Percentiles rank a stretch among this genome's conserved stretches.
phyloP scores from a whole-genome alignment of 2,113 vertebrate species.

The Patagioenas fasciata region DNA sequence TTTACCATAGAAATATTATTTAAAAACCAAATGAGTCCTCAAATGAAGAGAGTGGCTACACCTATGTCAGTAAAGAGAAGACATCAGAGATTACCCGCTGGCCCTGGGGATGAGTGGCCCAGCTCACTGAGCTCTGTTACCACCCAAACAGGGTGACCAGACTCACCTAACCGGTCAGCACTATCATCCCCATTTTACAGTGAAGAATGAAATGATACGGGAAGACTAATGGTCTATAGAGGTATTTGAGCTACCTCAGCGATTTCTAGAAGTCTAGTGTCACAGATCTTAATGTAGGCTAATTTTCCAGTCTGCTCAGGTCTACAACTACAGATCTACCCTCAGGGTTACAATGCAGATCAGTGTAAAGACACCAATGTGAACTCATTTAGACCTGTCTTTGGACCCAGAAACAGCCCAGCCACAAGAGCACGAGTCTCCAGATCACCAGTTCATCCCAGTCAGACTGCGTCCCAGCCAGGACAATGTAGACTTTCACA shows the following conservation, averaged over 20 bases:
- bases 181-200: not conserved
- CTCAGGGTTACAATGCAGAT: not conserved
- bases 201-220: not conserved
- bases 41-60: not conserved
- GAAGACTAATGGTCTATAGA: not conserved
- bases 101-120: not conserved
- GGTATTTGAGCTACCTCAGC: not conserved
- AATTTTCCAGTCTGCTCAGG: not conserved
- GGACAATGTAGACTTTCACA: not conserved
- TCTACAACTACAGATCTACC: not conserved
- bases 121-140: not conserved
- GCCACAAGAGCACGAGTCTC: not conserved
- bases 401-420: not conserved
- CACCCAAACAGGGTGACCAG: not conserved
- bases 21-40: not conserved
- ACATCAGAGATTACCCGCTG: not conserved
- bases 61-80: not conserved
- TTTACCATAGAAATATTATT: not conserved
- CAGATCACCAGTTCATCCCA: not conserved
- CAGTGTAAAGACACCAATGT: too few species aligned
- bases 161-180: not conserved
- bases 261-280: not conserved
- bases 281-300: not conserved
- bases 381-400: not conserved
- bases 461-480: not conserved